Evolutionary conservation across 2,113 vertebrate genomes (phyloP).

Genomic region (Mustelus asterias): DNA sequence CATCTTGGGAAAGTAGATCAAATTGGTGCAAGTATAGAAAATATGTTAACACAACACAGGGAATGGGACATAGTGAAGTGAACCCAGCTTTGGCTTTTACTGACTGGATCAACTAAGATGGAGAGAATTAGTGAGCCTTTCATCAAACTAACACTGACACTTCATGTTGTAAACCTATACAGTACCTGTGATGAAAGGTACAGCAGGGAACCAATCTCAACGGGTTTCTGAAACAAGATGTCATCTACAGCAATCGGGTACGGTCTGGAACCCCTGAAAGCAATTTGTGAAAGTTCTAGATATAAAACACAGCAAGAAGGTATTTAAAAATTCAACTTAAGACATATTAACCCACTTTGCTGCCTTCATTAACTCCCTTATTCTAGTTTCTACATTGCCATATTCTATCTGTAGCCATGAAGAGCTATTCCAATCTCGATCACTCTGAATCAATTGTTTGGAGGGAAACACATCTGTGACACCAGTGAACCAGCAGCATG

Average conservation of each 20-base stretch:
- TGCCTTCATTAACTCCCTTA: neutral
- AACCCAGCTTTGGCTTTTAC: neutral
- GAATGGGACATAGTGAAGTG: neutral
- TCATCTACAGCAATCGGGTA: constrained; percentile 84
- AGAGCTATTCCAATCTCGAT: neutral
- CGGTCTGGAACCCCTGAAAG: constrained; percentile 59
- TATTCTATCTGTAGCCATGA: neutral
- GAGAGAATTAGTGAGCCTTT: too few species aligned
- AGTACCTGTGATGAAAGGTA: constrained; percentile 86
- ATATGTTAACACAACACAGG: too few species aligned
- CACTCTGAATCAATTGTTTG: neutral
- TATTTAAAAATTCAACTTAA: neutral
- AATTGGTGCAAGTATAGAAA: neutral
- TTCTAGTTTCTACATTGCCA: neutral
- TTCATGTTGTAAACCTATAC: neutral
- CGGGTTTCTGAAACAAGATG: constrained; percentile 93
- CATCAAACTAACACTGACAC: neutral
- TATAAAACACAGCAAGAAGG: neutral
- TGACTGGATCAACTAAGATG: neutral
- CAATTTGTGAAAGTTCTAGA: neutral
- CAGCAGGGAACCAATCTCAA: constrained; percentile 86
- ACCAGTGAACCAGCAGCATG: neutral
- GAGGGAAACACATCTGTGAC: neutral
- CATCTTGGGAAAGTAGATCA: neutral
- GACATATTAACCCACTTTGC: neutral